Conservation (phyloP, 2,113 vertebrate species). For the Psephotus haematonotus region DNA sequence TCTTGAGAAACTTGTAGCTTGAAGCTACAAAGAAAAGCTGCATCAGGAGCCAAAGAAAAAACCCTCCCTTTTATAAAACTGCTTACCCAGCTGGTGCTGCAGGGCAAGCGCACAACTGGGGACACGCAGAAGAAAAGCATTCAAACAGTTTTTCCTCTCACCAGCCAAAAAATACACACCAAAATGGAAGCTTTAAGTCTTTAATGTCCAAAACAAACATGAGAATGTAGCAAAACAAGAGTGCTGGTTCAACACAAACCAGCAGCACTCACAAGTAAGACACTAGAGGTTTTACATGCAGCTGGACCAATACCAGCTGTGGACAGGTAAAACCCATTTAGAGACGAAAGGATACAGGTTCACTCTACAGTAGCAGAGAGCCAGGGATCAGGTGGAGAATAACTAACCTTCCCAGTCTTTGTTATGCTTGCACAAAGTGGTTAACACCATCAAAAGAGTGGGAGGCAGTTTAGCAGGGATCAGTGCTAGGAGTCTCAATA, state of each 20-base stretch:
- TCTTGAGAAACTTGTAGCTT: not conserved
- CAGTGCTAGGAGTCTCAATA: not conserved
- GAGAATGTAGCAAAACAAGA: not conserved
- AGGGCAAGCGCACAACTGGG: not conserved
- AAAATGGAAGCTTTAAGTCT: constrained; percentile 39
- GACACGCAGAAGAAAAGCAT: not conserved
- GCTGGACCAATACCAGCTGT: not conserved
- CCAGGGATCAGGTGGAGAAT: not conserved
- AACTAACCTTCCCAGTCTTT: not conserved
- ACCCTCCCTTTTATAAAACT: not conserved
- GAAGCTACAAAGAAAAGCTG: not conserved
- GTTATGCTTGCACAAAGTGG: not conserved
- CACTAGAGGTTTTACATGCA: not conserved
- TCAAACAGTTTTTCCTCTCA: not conserved
- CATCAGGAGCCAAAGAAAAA: not conserved
- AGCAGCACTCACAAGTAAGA: not conserved
- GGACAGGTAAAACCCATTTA: not conserved
- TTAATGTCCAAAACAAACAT: constrained; percentile 27
- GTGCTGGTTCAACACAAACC: not conserved
- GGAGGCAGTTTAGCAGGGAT: not conserved
- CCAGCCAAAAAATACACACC: not conserved
- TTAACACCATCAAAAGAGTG: not conserved
- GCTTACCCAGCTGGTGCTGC: not conserved
- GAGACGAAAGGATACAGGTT: not conserved
- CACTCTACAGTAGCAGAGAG: not conserved